These are phyloP conservation scores for Takifugu rubripes DNA, from an alignment of 2,797 vertebrate genomes.

Conservation along the genomic window DNA sequence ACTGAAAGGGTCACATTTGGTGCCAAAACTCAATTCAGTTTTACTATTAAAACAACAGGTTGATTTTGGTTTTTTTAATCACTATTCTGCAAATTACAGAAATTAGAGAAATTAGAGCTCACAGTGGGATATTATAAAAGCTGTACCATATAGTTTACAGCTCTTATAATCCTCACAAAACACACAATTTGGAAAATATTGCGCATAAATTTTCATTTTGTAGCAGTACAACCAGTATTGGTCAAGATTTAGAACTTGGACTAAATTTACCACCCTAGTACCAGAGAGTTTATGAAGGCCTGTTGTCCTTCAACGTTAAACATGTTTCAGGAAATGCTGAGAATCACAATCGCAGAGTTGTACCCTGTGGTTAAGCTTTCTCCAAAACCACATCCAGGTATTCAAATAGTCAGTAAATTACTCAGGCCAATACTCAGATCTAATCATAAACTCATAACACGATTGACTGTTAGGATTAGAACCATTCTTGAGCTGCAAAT, in stretches of 20 bases:
- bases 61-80: background rate
- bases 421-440: slow-evolving; percentile 8
- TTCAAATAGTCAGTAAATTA: slow-evolving; percentile 58
- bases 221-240: too few species aligned
- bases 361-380: slow-evolving; percentile 52
- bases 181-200: background rate
- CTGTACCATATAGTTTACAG: background rate
- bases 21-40: too few species aligned
- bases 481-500: background rate
- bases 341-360: slow-evolving; percentile 33
- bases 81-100: background rate
- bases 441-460: background rate
- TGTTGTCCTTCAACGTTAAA: background rate
- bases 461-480: slow-evolving; percentile 18
- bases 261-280: background rate
- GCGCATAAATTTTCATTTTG: background rate
- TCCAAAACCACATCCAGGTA: slow-evolving; percentile 67
- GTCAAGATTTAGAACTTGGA: too few species aligned
- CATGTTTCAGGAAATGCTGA: slow-evolving; percentile 15
- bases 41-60: too few species aligned
- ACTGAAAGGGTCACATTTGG: too few species aligned
- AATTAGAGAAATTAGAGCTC: too few species aligned
- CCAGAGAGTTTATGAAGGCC: background rate
- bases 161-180: background rate
- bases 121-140: too few species aligned